Evolutionary conservation across 2,888 invertebrate species (phyloP), one percentile per base, ranked within the genome.

Genomic region (Drosophila helvetica): DNA sequence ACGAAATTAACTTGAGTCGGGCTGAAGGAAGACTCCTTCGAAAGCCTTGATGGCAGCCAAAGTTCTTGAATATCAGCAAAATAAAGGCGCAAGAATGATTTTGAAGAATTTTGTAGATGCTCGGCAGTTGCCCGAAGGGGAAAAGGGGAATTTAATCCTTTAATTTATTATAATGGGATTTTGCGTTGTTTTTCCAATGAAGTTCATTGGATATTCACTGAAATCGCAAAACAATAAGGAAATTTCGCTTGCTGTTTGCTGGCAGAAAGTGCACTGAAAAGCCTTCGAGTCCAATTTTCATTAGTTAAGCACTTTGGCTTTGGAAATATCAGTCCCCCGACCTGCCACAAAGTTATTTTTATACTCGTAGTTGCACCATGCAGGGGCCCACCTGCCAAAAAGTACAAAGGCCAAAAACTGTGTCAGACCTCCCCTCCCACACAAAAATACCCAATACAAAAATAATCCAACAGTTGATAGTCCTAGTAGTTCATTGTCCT

Each of bases 401-500:
- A 60, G 58, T 61, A 67, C 62, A 73, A 58, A 74, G 17, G 64
- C 54, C 43, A 56, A 47, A 57, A 80, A 77, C 80, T 80, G 56
- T 80, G 80, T 79, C 80, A 80, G 48, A 56, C 30, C 30, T 15
- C 38, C 15, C 15, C 33, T 5, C 0, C 5, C 65, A 17, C 60
- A 68, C 58, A 45, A 60, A 68, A 74, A 66, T 43, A 63, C 59
- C 63, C 68, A 71, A 75, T 77, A 54, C 64, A 62, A 71, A 75
- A 80, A 78, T 81, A 82, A 75, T 77, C 61, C 61, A 62, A 59
- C 68, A 71, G 80, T 63, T 73, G 80, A 75, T 75, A 62, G 65
- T 77, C 66, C 38, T 7, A 15, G 38, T n/a, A 75, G 85, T 84
- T 82, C 82, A 79, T 83, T 82, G 82, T 72, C 76, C 82, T 65